These are phyloP conservation scores for Chrysochloris asiatica DNA, from an alignment of 2,113 vertebrate genomes.

Conservation along the genomic window DNA sequence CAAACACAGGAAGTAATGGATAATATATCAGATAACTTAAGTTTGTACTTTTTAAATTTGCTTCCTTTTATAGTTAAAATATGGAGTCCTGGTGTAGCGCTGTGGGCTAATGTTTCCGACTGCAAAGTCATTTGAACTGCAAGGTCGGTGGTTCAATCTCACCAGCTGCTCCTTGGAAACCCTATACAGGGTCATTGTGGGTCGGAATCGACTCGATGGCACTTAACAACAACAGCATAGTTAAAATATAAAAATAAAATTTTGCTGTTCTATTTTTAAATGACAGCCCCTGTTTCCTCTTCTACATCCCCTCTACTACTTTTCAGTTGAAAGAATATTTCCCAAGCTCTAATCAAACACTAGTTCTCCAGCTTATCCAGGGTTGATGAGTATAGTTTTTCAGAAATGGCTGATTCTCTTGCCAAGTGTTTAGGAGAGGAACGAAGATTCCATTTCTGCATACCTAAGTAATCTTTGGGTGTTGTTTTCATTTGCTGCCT, in stretches of 20 bases:
- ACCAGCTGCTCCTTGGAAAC: no score
- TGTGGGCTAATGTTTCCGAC: no score
- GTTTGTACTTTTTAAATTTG: conserved; percentile 8
- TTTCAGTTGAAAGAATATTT: not conserved
- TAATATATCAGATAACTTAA: not conserved
- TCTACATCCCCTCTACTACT: rapidly evolving
- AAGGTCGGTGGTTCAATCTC: no score
- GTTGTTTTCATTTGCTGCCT: not conserved
- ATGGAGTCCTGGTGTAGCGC: no score
- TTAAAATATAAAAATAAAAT: not conserved
- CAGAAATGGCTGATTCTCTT: not conserved
- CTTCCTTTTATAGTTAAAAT: not conserved
- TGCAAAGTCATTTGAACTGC: no score
- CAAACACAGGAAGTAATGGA: not conserved
- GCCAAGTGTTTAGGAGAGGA: not conserved
- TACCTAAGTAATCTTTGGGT: not conserved
- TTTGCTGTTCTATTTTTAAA: conserved; percentile 7
- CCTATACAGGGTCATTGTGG: no score
- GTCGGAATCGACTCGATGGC: no score
- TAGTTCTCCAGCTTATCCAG: not conserved
- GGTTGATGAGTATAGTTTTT: not conserved
- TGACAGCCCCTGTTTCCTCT: not conserved
- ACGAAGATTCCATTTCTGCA: not conserved
- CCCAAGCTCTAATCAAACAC: not conserved
- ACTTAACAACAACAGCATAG: no score